These are phyloP conservation scores for Tribolium madens DNA, from an alignment of 1,140 invertebrate species.

Conservation along the genomic window DNA sequence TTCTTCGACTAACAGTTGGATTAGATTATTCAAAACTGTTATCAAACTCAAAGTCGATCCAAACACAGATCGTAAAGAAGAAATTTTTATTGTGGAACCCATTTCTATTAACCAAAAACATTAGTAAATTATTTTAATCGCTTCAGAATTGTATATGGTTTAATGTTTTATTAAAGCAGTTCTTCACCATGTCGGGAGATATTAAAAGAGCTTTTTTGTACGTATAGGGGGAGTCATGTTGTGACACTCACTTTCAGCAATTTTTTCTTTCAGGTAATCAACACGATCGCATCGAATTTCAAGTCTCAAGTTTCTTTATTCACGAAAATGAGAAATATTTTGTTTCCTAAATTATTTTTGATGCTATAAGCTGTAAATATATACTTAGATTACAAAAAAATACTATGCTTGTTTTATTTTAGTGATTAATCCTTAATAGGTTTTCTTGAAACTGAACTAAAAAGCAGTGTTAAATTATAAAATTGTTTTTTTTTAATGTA, in stretches of 20 bases:
- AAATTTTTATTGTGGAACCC: background rate
- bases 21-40: slow-evolving; percentile 10
- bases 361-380: background rate
- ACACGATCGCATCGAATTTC: slow-evolving; percentile 5
- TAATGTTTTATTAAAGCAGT: background rate
- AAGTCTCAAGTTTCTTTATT: background rate
- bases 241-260: background rate
- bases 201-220: slow-evolving; percentile 18
- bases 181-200: background rate
- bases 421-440: too few relatives aligned
- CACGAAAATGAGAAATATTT: background rate
- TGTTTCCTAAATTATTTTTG: background rate
- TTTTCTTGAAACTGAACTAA: too few relatives aligned
- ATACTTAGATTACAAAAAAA: background rate
- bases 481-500: too few relatives aligned
- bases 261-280: slow-evolving; percentile 15
- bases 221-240: background rate
- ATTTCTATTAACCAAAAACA: background rate
- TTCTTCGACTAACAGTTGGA: slow-evolving; percentile 1
- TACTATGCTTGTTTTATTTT: too few relatives aligned
- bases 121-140: background rate
- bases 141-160: background rate
- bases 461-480: too few relatives aligned
- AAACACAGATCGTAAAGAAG: background rate
- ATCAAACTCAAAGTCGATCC: background rate